Percentiles rank a stretch among this genome's conserved stretches.
Conservation (phyloP, 2,888 invertebrate species). For the Cotesia congregata region DNA sequence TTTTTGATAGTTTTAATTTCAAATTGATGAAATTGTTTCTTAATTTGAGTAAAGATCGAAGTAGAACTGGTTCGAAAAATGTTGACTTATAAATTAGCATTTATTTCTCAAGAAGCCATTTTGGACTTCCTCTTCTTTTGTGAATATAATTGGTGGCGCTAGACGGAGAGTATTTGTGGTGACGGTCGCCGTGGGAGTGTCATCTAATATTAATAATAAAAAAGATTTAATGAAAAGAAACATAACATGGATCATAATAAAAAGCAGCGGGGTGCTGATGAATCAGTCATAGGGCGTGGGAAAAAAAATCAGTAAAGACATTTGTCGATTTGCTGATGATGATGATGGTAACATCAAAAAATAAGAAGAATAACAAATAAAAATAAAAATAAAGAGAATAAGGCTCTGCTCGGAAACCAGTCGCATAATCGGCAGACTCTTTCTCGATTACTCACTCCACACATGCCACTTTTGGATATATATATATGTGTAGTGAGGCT, state of each 20-base stretch:
- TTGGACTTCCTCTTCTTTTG: background rate
- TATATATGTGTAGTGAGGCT: background rate
- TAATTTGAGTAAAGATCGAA: no score
- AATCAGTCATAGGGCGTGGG: slow-evolving; percentile 28
- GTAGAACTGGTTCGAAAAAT: no score
- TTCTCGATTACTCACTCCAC: slow-evolving; percentile 30
- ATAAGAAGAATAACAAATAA: background rate
- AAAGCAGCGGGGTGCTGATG: background rate
- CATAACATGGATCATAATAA: slow-evolving; percentile 11
- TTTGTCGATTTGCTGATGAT: slow-evolving; percentile 1
- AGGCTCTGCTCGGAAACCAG: slow-evolving; percentile 16
- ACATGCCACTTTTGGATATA: slow-evolving; percentile 10
- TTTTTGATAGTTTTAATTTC: no score
- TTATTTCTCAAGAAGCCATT: no score
- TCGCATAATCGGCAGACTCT: slow-evolving; percentile 12
- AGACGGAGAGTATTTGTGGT: slow-evolving; percentile 54
- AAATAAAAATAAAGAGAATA: background rate
- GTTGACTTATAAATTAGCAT: no score
- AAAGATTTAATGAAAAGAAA: background rate
- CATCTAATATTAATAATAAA: background rate
- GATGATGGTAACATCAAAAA: background rate
- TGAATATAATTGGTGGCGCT: slow-evolving; percentile 50
- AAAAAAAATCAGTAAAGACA: slow-evolving; percentile 22
- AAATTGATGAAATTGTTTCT: no score
- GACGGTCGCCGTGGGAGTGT: slow-evolving; percentile 37